These are phyloP conservation scores for Hypocryptadius cinnamomeus DNA, from an alignment of 2,113 vertebrate species.

Conservation along the genomic window DNA sequence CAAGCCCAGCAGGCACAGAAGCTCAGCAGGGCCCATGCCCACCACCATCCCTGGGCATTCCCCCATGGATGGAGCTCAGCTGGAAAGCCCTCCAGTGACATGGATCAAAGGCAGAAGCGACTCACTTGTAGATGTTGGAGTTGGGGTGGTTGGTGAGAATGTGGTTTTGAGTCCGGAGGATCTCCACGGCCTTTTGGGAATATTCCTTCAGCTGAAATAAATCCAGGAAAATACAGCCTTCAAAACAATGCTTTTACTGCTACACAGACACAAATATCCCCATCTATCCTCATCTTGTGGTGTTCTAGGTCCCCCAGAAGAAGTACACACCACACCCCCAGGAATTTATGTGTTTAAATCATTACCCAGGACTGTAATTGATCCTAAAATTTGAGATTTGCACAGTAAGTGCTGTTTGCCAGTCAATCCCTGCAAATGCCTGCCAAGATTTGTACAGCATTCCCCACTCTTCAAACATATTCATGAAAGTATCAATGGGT, in stretches of 20 bases:
- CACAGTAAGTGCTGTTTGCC: neutral
- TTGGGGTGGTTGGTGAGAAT: slow-evolving; percentile 98
- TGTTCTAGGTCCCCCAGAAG: neutral
- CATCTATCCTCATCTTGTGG: neutral
- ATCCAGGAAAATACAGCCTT: neutral
- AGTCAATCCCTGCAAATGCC: neutral
- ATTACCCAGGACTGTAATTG: neutral
- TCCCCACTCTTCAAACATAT: neutral
- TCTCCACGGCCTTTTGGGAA: slow-evolving; percentile 96
- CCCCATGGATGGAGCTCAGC: neutral
- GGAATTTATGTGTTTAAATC: neutral
- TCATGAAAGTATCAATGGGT: neutral
- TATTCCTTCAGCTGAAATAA: slow-evolving; percentile 88
- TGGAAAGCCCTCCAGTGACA: neutral
- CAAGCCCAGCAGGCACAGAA: neutral
- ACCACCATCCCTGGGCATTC: neutral
- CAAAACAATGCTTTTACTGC: neutral
- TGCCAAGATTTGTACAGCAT: neutral
- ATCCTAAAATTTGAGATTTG: neutral
- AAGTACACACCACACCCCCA: neutral
- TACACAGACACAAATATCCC: neutral
- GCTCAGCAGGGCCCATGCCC: neutral
- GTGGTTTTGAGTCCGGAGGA: slow-evolving; percentile 93
- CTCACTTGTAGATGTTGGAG: slow-evolving; percentile 99
- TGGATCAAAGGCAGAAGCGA: neutral